Percentiles rank a stretch among this genome's conserved stretches.
Conservation (phyloP, 2,888 invertebrate genomes). For the Pedicia rivosa region DNA sequence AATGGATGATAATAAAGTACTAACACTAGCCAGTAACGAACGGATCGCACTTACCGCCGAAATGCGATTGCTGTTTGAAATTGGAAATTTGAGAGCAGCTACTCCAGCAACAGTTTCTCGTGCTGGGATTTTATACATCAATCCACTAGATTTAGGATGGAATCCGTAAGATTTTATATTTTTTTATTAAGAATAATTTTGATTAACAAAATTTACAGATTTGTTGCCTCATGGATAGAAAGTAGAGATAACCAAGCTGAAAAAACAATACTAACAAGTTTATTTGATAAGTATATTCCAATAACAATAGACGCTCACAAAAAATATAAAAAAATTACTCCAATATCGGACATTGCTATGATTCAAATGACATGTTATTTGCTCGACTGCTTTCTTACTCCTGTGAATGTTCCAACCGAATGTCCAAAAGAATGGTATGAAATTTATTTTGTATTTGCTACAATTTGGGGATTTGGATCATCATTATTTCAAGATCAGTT, state of each 20-base stretch:
- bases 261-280: constrained; percentile 64
- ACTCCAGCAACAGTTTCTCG: constrained; percentile 93
- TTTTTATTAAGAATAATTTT: background rate
- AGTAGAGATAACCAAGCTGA: constrained; percentile 56
- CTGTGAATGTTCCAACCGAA: constrained; percentile 47
- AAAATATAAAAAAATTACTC: constrained; percentile 79
- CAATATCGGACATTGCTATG: constrained; percentile 80
- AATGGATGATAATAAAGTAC: constrained; percentile 94
- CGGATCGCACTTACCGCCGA: constrained; percentile 75
- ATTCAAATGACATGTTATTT: constrained; percentile 78
- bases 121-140: constrained; percentile 88
- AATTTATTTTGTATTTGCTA: constrained; percentile 78
- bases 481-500: constrained; percentile 79
- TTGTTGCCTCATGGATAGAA: constrained; percentile 80
- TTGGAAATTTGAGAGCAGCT: constrained; percentile 77
- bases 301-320: constrained; percentile 59
- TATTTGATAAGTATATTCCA: constrained; percentile 92
- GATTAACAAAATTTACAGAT: constrained; percentile 36
- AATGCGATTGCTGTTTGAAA: constrained; percentile 88
- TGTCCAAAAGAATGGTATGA: constrained; percentile 83
- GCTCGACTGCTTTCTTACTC: constrained; percentile 68
- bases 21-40: constrained; percentile 90
- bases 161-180: constrained; percentile 51
- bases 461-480: constrained; percentile 90
- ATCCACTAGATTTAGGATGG: constrained; percentile 90